These are phyloP conservation scores for Phrynocephalus forsythii DNA, from an alignment of 2,797 vertebrate genomes.

Conservation along the genomic window DNA sequence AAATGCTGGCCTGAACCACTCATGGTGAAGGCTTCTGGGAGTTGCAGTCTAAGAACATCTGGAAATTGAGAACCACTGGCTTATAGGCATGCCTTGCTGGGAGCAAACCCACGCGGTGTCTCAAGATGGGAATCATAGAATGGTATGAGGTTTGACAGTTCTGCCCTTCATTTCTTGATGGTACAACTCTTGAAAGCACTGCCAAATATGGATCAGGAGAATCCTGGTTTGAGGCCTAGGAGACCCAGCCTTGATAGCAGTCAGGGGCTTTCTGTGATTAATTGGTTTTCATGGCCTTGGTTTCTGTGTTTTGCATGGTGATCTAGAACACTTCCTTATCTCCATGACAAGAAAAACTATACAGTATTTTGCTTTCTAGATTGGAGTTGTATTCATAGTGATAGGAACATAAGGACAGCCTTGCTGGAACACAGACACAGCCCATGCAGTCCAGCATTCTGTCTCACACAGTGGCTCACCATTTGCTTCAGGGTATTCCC, in stretches of 20 bases:
- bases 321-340: neutral
- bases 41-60: too few relatives aligned
- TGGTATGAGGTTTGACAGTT: neutral
- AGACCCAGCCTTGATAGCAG: neutral
- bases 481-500: too few relatives aligned
- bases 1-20: too few relatives aligned
- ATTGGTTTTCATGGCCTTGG: neutral
- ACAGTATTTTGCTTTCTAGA: too few relatives aligned
- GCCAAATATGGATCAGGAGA: neutral
- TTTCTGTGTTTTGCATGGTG: neutral
- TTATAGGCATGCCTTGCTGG: too few relatives aligned
- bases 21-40: too few relatives aligned
- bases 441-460: too few relatives aligned
- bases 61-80: too few relatives aligned
- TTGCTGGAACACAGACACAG: too few relatives aligned
- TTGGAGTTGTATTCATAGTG: neutral
- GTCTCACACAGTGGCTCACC: too few relatives aligned
- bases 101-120: too few relatives aligned
- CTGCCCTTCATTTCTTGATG: neutral
- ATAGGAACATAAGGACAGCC: neutral
- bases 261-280: neutral
- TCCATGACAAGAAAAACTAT: neutral
- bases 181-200: neutral
- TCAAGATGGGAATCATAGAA: neutral
- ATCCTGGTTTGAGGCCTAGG: neutral